phyloP scores from a whole-genome alignment of 2,888 invertebrate species.

The Troides helena region DNA sequence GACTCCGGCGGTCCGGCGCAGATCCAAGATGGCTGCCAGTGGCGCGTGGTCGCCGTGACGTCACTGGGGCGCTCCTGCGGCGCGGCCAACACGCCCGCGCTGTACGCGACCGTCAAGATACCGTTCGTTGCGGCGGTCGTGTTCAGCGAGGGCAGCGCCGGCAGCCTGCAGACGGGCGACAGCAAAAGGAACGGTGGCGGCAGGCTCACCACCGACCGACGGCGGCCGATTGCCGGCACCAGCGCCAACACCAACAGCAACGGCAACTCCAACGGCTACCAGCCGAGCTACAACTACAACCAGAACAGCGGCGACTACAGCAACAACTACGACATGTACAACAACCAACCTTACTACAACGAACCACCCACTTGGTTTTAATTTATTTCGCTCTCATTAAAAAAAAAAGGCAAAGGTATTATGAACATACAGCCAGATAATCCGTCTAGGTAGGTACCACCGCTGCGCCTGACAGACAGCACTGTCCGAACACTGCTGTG shows the following conservation, averaged over 20 bases:
- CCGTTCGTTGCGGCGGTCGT: constrained; percentile 42
- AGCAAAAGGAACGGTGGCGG: too few species aligned
- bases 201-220: too few species aligned
- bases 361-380: constrained; percentile 17
- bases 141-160: constrained; percentile 26
- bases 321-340: constrained; percentile 16
- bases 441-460: too few species aligned
- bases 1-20: constrained; percentile 73
- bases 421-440: neutral
- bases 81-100: constrained; percentile 61
- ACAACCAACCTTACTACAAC: constrained; percentile 17
- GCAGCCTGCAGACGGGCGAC: too few species aligned
- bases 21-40: constrained; percentile 62
- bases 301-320: constrained; percentile 4
- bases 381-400: neutral
- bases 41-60: constrained; percentile 68
- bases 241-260: neutral
- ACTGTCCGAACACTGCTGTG: too few species aligned
- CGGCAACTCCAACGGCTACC: neutral
- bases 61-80: constrained; percentile 67
- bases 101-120: constrained; percentile 55
- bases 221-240: too few species aligned
- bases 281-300: neutral
- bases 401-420: neutral
- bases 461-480: too few species aligned